Evolutionary conservation across 2,797 vertebrate species (phyloP), one percentile per base, ranked within the genome.

Genomic region (Smutsia temminckii): DNA sequence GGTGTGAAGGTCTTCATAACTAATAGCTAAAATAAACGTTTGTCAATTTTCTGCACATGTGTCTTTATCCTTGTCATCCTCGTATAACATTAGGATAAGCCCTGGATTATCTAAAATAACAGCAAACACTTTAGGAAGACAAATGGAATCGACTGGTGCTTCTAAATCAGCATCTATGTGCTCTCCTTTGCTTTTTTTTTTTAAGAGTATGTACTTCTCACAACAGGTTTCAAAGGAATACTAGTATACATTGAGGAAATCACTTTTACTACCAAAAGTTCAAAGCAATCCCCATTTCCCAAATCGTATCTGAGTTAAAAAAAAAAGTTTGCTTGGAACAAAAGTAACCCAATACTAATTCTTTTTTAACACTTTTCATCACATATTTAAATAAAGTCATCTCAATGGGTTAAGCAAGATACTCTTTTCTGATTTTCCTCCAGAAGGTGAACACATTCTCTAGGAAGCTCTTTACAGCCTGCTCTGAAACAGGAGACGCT

Each of bases 21-120:
- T 83, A 96, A 91, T 42, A n/a, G 23, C 55, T 78, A 78, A 94
- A 95, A 92, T 77, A 96, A 85, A 37, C 66, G 66, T n/a, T 79
- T 74, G 55, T 51, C 69, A 14, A 53, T 55, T 91, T 95, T 96
- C 78, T 59, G 10, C 91, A 69, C 8, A 21, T 57, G 72, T 89
- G 69, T 59, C 51, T 83, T 96, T 63, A 91, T 83, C 42, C 78
- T 79, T 79, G 23, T 46, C 69, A 69, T 79, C 72, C 78, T 71
- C 77, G 23, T 29, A 55, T 25, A 37, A 71, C 66, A 92, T 27
- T 69, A 88, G n/a, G 37, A 78, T 66, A 85, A 91, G 80, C 49
- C 20, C 72, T 80, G 49, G 69, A 85, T 92, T 72, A 61, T 57
- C 89, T 91, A 66, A 83, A 93, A 46, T 63, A 94, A 84, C 32